Conservation (phyloP, 2,888 invertebrate species). For the Tenthredo notha region DNA sequence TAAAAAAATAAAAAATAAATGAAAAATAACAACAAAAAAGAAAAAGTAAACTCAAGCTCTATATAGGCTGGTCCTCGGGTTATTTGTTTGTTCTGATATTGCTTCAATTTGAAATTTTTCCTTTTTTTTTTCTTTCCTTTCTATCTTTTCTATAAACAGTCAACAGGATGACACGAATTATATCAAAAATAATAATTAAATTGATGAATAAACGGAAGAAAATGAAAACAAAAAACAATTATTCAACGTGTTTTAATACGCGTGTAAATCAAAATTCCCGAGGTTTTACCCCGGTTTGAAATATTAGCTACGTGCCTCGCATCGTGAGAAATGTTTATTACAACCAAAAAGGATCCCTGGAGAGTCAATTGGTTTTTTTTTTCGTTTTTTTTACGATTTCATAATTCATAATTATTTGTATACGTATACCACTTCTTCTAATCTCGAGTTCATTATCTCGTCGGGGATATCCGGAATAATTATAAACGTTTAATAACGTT, state of each 20-base stretch:
- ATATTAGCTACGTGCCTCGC: slow-evolving; percentile 1
- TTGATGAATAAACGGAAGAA: background rate
- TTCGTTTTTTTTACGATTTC: background rate
- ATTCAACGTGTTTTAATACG: background rate
- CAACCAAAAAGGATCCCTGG: slow-evolving; percentile 6
- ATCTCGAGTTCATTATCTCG: slow-evolving; percentile 6
- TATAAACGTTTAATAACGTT: background rate
- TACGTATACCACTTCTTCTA: background rate
- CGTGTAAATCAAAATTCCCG: slow-evolving; percentile 17
- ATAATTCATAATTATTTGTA: background rate
- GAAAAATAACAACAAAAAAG: background rate
- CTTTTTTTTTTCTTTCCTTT: background rate
- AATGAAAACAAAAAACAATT: background rate
- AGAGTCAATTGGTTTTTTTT: background rate
- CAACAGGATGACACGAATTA: background rate
- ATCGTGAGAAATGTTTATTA: slow-evolving; percentile 7
- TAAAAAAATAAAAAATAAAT: background rate
- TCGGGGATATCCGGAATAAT: slow-evolving; percentile 2
- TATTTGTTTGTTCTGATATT: background rate
- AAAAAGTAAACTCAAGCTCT: background rate
- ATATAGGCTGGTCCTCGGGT: background rate
- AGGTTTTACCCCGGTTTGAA: background rate
- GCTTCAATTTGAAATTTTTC: background rate
- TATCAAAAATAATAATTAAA: background rate
- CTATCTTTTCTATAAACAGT: background rate